Conservation (phyloP, 1,140 invertebrate genomes). For the Ephestia elutella region DNA sequence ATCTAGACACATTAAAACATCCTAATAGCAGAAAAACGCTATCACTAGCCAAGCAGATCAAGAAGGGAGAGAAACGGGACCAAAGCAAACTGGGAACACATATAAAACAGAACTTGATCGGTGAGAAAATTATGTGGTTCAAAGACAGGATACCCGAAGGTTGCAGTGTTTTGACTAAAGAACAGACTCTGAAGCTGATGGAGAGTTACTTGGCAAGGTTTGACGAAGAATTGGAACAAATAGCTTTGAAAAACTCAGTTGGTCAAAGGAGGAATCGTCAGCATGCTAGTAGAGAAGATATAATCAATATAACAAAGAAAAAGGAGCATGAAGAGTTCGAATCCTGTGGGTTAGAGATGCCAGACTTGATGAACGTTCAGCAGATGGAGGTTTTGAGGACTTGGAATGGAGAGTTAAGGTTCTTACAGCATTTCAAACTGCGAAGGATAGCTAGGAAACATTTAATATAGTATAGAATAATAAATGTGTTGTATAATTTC, state of each 20-base stretch:
- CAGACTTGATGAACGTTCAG: conserved; percentile 76
- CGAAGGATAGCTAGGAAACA: conserved; percentile 75
- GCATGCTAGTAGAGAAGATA: conserved; percentile 83
- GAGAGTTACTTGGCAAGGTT: conserved; percentile 77
- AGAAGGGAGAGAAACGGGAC: conserved; percentile 78
- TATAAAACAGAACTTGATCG: conserved; percentile 81
- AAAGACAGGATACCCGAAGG: conserved; percentile 76
- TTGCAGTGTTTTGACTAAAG: conserved; percentile 72
- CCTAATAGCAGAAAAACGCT: conserved; percentile 86
- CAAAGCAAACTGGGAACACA: conserved; percentile 77
- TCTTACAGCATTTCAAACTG: conserved; percentile 80
- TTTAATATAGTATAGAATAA: conserved; percentile 42
- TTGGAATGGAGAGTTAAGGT: conserved; percentile 81
- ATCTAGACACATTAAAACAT: conserved; percentile 79
- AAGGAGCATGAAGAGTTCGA: conserved; percentile 81
- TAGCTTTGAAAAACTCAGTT: conserved; percentile 82
- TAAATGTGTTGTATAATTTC: not conserved
- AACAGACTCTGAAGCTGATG: conserved; percentile 77
- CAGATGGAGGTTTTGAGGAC: conserved; percentile 77
- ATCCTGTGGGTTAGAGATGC: conserved; percentile 83
- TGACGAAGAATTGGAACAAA: conserved; percentile 85
- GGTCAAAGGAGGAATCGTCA: conserved; percentile 81
- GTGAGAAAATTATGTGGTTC: conserved; percentile 84
- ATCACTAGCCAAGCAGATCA: conserved; percentile 79
- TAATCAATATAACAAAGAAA: conserved; percentile 82